Conservation (phyloP, 2,113 vertebrate genomes). For the Theristicus caerulescens region DNA sequence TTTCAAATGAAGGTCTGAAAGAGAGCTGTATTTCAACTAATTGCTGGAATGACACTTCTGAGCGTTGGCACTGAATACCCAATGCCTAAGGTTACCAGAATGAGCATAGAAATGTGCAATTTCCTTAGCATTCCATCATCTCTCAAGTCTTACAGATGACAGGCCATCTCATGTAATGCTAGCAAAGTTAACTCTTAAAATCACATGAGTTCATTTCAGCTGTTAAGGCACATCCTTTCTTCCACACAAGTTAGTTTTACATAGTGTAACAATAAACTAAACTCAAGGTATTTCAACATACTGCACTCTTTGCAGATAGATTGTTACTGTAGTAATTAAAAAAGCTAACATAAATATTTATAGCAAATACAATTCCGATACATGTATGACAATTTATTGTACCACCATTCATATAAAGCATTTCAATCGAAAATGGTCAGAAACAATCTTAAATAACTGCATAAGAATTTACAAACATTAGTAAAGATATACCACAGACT, state of each 20-base stretch:
- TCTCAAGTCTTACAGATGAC: not conserved
- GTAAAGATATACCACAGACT: not conserved
- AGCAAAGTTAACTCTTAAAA: not conserved
- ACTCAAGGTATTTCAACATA: not conserved
- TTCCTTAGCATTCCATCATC: not conserved
- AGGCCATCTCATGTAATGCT: not conserved
- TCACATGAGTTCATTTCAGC: not conserved
- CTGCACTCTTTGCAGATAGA: not conserved
- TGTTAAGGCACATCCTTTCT: not conserved
- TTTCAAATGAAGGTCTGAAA: not conserved
- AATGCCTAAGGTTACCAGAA: not conserved
- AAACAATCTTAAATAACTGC: not conserved
- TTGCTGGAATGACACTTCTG: not conserved
- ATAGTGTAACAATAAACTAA: not conserved
- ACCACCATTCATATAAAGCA: not conserved
- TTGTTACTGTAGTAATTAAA: not conserved
- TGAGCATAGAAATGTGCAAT: not conserved
- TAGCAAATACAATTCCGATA: not conserved
- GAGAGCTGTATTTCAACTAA: not conserved
- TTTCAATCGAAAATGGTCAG: conserved; percentile 1
- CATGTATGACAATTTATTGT: not conserved
- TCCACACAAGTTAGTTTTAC: not conserved
- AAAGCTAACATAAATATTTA: not conserved
- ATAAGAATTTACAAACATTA: not conserved
- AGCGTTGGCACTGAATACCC: not conserved